Evolutionary conservation across 1,140 invertebrate species (phyloP).

Genomic region (Drosophila lacertosa): DNA sequence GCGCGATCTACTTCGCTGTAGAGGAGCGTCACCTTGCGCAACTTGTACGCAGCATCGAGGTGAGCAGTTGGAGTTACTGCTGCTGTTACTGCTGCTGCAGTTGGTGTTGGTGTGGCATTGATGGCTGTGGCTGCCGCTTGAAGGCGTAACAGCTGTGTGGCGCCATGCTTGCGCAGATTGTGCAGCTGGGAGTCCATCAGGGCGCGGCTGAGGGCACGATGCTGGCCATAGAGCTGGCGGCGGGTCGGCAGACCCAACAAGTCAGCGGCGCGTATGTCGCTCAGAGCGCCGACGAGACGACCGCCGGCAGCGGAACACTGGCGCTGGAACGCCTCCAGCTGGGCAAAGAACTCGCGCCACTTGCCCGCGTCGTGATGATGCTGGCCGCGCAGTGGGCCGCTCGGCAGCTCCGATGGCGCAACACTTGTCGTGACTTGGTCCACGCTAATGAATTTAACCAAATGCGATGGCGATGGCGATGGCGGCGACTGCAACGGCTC

Average conservation of each 20-base stretch:
- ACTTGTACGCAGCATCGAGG: slow-evolving; percentile 65
- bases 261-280: slow-evolving; percentile 85
- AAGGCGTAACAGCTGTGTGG: slow-evolving; percentile 84
- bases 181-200: slow-evolving; percentile 85
- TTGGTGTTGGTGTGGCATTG: slow-evolving; percentile 26
- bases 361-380: slow-evolving; percentile 86
- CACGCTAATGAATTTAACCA: slow-evolving; percentile 84
- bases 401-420: slow-evolving; percentile 83
- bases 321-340: slow-evolving; percentile 85
- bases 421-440: slow-evolving; percentile 84
- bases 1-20: slow-evolving; percentile 86
- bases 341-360: slow-evolving; percentile 88
- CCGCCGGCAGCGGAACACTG: slow-evolving; percentile 85
- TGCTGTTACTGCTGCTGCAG: slow-evolving; percentile 20
- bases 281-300: slow-evolving; percentile 85
- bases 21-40: slow-evolving; percentile 84
- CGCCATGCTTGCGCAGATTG: slow-evolving; percentile 85
- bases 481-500: slow-evolving; percentile 29
- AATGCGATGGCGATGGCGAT: slow-evolving; percentile 48
- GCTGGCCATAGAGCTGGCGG: slow-evolving; percentile 85
- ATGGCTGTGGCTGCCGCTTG: slow-evolving; percentile 84
- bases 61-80: slow-evolving; percentile 20
- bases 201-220: slow-evolving; percentile 84
- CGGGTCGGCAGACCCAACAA: slow-evolving; percentile 84
- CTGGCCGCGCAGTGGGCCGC: slow-evolving; percentile 84